A percentile compares a stretch with the other conserved stretches of the same genome.
Conservation (phyloP, 2,113 vertebrate genomes). For the Terrapene triunguis region DNA sequence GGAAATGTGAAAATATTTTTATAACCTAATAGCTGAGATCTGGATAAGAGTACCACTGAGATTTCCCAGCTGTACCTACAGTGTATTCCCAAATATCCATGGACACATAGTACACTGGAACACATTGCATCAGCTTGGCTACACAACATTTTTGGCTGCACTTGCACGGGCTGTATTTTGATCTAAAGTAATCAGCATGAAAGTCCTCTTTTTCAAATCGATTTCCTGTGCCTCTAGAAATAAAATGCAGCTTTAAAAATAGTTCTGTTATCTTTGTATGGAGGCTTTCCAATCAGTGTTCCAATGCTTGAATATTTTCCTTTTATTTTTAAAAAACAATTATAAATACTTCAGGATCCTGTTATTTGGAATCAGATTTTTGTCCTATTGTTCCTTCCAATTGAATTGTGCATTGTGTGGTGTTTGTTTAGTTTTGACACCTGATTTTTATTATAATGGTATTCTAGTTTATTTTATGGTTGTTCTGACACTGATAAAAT, state of each 20-base stretch:
- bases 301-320: conserved; percentile 61
- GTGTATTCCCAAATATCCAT: conserved; percentile 72
- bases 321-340: conserved; percentile 54
- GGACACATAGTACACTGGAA: conserved; percentile 63
- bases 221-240: conserved; percentile 60
- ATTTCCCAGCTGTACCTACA: conserved; percentile 84
- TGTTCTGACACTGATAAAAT: conserved; percentile 11
- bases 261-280: conserved; percentile 70
- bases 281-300: conserved; percentile 70
- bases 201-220: conserved; percentile 70
- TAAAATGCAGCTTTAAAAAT: conserved; percentile 78
- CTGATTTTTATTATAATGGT: neutral
- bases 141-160: conserved; percentile 39
- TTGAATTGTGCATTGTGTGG: conserved; percentile 37
- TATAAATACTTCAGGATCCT: conserved; percentile 58
- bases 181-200: conserved; percentile 75
- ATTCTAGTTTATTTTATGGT: conserved; percentile 9
- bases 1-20: conserved; percentile 87
- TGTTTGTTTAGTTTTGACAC: neutral
- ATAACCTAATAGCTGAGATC: conserved; percentile 79
- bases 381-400: conserved; percentile 33
- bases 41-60: conserved; percentile 76
- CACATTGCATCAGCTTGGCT: conserved; percentile 71
- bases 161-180: conserved; percentile 75
- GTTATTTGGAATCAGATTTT: conserved; percentile 47